A percentile compares a stretch with the other conserved stretches of the same genome.
phyloP scores from a whole-genome alignment of 1,140 invertebrate genomes.

The Agrypnia vestita region DNA sequence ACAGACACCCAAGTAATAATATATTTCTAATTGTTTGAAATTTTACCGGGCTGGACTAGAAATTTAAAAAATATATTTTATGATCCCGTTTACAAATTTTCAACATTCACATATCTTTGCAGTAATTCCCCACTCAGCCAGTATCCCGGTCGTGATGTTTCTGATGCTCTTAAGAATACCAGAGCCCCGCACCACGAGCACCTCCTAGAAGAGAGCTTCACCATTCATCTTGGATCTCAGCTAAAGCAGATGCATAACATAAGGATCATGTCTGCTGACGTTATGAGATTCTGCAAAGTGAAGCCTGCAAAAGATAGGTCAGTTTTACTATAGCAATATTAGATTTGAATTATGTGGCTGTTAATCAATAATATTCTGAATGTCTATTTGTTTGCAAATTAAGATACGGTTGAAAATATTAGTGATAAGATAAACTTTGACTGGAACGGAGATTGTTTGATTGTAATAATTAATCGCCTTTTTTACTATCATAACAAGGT shows the following conservation, averaged over 20 bases:
- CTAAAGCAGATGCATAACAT: conserved; percentile 99
- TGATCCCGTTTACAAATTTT: not conserved
- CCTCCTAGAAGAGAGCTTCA: conserved; percentile 93
- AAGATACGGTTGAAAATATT: not conserved
- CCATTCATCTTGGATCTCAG: conserved; percentile 96
- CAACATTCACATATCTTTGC: conserved; percentile 22
- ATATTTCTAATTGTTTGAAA: too few relatives aligned
- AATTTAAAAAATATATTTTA: too few relatives aligned
- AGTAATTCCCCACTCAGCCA: conserved; percentile 58
- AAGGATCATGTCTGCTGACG: conserved; percentile 88
- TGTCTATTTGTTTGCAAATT: not conserved
- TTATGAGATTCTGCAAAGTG: conserved; percentile 88
- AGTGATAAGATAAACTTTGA: too few relatives aligned
- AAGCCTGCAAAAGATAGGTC: conserved; percentile 74
- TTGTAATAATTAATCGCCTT: too few relatives aligned
- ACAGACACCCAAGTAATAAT: conserved; percentile 72
- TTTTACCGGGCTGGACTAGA: too few relatives aligned
- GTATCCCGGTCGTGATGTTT: not conserved
- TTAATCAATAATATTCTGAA: not conserved
- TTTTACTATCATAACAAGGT: too few relatives aligned
- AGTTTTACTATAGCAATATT: conserved; percentile 12
- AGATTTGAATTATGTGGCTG: not conserved
- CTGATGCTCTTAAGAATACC: not conserved
- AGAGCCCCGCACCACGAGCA: conserved; percentile 38
- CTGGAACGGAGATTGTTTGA: too few relatives aligned